Evolutionary conservation across 2,888 invertebrate species (phyloP), one percentile per base, ranked within the genome.

Genomic region (Parapristionchus giblindavisi): DNA sequence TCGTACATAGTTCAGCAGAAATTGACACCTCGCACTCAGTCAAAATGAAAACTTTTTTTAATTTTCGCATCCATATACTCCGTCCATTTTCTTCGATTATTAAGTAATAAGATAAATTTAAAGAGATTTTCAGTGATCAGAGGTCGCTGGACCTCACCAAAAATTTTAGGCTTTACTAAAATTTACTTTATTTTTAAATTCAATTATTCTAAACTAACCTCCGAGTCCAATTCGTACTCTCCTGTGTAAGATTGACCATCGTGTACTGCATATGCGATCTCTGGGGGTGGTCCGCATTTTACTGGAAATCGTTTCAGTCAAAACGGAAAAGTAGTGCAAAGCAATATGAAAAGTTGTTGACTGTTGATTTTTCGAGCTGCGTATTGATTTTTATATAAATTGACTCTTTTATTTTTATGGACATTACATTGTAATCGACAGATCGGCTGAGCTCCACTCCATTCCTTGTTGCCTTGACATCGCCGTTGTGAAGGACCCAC

Each of bases 201-300:
- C 11, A 48, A 48, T 48, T 36, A 24, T n/a, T n/a, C 43, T 43
- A n/a, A 34, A 3, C 58, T 6, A 4, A 82, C 84, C 78, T 86
- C 85, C 14, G 83, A 79, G 63, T 87, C 85, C 51, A 87, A 58
- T 36, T 87, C 87, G 75, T 85, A 86, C 56, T 86, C 83, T 61
- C 83, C 85, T 8, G 79, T 77, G 76, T 81, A 85, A 1, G 84
- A 82, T 0, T 94, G 91, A 0, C 95, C 95, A 72, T 95, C 95
- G 90, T 96, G 90, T 21, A 81, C 83, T 0, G 90, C 89, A 79
- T 89, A 89, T 2, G 89, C 88, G 14, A 90, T 86, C 54, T 85
- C 85, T 0, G 90, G 90, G 0, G 90, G 90, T 0, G 88, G 85
- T 0, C 88, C 88, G 80, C 90, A 90, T 60, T 88, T 89, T 36